phyloP scores from a whole-genome alignment of 2,797 vertebrate genomes.

The Lagodon rhomboides region DNA sequence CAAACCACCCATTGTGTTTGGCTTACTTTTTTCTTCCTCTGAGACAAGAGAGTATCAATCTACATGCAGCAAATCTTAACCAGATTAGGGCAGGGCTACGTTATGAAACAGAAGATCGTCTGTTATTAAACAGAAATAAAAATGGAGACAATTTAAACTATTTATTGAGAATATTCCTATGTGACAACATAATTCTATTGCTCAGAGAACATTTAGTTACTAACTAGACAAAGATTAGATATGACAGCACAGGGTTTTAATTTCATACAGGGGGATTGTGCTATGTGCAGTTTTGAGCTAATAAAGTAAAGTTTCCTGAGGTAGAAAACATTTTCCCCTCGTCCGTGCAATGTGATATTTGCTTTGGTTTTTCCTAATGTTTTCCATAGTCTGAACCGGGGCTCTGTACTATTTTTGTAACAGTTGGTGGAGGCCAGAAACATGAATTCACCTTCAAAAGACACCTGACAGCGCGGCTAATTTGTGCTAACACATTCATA shows the following conservation, averaged over 20 bases:
- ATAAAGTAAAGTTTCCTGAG: not conserved
- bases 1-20: slow-evolving; percentile 56
- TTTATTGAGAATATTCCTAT: slow-evolving; percentile 3
- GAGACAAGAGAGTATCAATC: slow-evolving; percentile 17
- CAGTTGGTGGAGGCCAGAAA: slow-evolving; percentile 20
- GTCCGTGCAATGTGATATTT: not conserved
- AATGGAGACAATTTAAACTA: not conserved
- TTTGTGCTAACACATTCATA: slow-evolving; percentile 20
- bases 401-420: slow-evolving; percentile 31
- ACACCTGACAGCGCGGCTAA: slow-evolving; percentile 18
- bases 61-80: slow-evolving; percentile 28
- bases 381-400: slow-evolving; percentile 36
- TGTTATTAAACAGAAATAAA: slow-evolving; percentile 14
- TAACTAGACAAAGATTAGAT: slow-evolving; percentile 2
- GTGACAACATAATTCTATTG: slow-evolving; percentile 17
- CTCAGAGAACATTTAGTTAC: slow-evolving; percentile 3
- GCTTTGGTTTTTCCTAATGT: slow-evolving; percentile 18
- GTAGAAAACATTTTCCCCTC: not conserved
- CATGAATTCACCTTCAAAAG: slow-evolving; percentile 22
- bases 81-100: slow-evolving; percentile 15
- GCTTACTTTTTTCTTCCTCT: slow-evolving; percentile 10
- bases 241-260: not conserved
- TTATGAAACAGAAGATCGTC: slow-evolving; percentile 17
- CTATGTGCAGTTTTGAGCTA: not conserved
- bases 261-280: not conserved